A percentile compares a stretch with the other conserved stretches of the same genome.
phyloP scores from a whole-genome alignment of 30 jellyfish, hydroid and myxozoan species.

The Aurelia aurita region DNA sequence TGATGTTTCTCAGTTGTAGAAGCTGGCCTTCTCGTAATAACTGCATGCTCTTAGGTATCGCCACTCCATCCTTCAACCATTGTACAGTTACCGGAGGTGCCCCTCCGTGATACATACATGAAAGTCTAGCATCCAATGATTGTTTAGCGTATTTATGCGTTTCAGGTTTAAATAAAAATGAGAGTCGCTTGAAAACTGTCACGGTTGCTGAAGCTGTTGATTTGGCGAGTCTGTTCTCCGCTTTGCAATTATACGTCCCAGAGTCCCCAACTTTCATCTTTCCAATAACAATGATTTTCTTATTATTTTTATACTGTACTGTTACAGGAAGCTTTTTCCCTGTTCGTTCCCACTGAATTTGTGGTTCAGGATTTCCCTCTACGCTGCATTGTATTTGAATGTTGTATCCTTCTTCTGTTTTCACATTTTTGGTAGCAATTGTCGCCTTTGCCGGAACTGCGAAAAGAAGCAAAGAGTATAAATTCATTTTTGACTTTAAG shows the following conservation, averaged over 20 bases:
- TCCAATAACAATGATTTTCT: not conserved
- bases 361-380: slow-evolving; percentile 21
- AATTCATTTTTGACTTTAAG: not conserved
- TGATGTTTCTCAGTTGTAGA: not conserved
- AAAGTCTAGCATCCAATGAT: not conserved
- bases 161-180: not conserved
- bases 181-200: not conserved
- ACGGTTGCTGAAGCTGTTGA: not conserved
- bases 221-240: slow-evolving; percentile 6
- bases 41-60: not conserved
- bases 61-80: slow-evolving; percentile 13
- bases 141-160: not conserved
- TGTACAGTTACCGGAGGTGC: not conserved
- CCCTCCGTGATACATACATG: slow-evolving; percentile 18
- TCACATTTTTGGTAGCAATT: not conserved
- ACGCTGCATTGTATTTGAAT: slow-evolving; percentile 17
- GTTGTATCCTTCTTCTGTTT: slow-evolving; percentile 17
- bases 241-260: slow-evolving; percentile 10
- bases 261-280: not conserved
- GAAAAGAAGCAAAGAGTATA: not conserved
- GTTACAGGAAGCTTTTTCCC: slow-evolving; percentile 1
- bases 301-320: not conserved
- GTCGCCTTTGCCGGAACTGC: slow-evolving; percentile 19
- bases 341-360: slow-evolving; percentile 15
- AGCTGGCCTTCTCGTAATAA: not conserved